Base-by-base conservation (phyloP, 2,888 invertebrate genomes). In the Leptopilina drosophilae region DNA sequence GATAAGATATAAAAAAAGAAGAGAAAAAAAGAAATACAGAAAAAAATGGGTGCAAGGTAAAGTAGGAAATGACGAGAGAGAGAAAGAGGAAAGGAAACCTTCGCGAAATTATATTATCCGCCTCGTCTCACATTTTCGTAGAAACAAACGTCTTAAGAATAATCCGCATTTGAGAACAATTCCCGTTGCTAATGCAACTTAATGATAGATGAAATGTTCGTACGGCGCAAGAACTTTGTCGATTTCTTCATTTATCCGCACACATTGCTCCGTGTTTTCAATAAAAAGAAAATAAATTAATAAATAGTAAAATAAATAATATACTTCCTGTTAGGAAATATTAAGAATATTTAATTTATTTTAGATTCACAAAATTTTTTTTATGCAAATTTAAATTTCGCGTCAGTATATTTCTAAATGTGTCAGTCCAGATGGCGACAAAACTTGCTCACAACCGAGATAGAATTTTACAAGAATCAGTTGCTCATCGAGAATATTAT, bases 101-200 rank as follows among this genome's bases (percentile, higher is more conserved):
- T 78, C 67, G 64, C 53, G 12, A 82, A 82, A 82, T 82, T 80
- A 82, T 82, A 82, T 82, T 82, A 82, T 82, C 82, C 76, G 49
- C 49, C 67, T 67, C 67, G 67, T 79, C 75, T 80, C 77, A 75
- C 62, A 26, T 82, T 78, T 82, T 78, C 67, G 77, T 56, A 64
- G 64, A 76, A 33, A 76, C 56, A 76, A 46, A 9, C 26, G 67
- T 14, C 67, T 67, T 67, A 49, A 67, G 49, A 67, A 67, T 67
- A 49, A 67, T 67, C 67, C 67, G 49, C 20, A 67, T 49, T 67
- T 46, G 67, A 67, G 49, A 67, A 67, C 67, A 67, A 20, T 67
- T 67, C 49, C 67, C 67, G 67, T 67, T 67, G 49, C 67, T 67
- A 67, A 67, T 67, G 49, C 49, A 67, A 67, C 20, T 67, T 67